Evolutionary conservation across 2,113 vertebrate species (phyloP).

Genomic region (Heloderma charlesbogerti): DNA sequence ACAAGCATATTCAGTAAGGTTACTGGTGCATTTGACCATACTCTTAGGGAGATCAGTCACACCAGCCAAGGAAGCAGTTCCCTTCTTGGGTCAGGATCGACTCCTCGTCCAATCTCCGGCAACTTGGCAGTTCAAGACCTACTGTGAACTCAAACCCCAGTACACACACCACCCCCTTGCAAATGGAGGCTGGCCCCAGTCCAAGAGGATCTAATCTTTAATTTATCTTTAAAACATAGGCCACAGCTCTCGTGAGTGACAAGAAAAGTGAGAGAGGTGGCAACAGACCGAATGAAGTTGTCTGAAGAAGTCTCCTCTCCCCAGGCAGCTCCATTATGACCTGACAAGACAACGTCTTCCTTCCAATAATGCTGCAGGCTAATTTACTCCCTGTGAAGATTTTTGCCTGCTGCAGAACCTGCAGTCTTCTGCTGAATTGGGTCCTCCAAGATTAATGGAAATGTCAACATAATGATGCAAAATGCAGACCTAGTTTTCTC

Average conservation of each 20-base stretch:
- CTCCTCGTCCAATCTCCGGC: not conserved
- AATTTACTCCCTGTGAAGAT: not conserved
- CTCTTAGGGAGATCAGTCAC: not conserved
- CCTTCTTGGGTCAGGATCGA: not conserved
- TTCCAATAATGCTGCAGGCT: not conserved
- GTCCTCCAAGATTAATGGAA: slow-evolving; percentile 8
- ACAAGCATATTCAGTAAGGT: too few relatives aligned
- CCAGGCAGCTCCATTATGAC: slow-evolving; percentile 14
- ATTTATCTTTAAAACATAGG: not conserved
- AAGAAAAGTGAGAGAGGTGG: not conserved
- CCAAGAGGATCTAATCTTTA: not conserved
- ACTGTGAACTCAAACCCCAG: not conserved
- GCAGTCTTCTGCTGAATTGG: slow-evolving; percentile 10
- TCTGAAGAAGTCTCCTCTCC: not conserved
- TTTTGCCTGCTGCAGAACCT: not conserved
- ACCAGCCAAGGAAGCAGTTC: not conserved
- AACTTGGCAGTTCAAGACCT: not conserved
- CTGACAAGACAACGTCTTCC: not conserved
- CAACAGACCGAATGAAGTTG: not conserved
- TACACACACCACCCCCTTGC: not conserved
- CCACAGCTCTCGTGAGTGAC: not conserved
- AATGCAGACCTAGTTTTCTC: not conserved
- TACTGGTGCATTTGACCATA: not conserved
- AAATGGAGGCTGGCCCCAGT: not conserved
- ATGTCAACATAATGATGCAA: slow-evolving; percentile 27